Percentiles rank a stretch among this genome's conserved stretches.
Evolutionary conservation across 30 jellyfish, hydroid and myxozoan species (phyloP).

Genomic region (Sanderia malayensis): DNA sequence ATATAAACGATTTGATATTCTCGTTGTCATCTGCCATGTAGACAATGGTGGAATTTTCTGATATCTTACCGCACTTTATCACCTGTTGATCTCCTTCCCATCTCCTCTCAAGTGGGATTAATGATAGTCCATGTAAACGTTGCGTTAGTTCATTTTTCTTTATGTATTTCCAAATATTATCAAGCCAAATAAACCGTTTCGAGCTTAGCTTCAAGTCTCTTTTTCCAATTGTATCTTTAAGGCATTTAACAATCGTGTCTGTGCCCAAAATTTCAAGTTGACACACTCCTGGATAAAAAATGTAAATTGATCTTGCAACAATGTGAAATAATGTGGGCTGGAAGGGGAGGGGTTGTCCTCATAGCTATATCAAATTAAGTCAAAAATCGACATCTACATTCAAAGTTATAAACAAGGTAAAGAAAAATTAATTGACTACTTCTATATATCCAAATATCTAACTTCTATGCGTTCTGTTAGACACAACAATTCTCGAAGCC

Average conservation of each 20-base stretch:
- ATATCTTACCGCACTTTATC: neutral
- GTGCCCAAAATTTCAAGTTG: slow-evolving; percentile 17
- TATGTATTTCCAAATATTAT: slow-evolving; percentile 32
- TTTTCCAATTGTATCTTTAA: neutral
- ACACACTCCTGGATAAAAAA: slow-evolving; percentile 12
- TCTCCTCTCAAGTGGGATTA: slow-evolving; percentile 28
- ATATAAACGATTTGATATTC: neutral
- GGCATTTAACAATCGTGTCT: slow-evolving; percentile 3
- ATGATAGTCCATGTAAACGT: slow-evolving; percentile 51
- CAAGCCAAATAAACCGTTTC: no score
- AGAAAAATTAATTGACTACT: no score
- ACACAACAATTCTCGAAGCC: no score
- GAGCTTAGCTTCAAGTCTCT: no score
- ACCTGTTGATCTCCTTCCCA: neutral
- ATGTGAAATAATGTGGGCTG: no score
- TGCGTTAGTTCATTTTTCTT: neutral
- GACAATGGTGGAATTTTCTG: neutral
- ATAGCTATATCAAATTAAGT: no score
- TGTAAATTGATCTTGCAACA: no score
- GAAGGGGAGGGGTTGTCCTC: no score
- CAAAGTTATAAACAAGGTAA: no score
- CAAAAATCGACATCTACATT: no score
- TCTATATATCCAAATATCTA: no score
- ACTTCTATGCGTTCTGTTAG: no score
- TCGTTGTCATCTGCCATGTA: neutral